Base-by-base conservation (phyloP, 2,888 invertebrate genomes). In the Ormia ochracea region DNA sequence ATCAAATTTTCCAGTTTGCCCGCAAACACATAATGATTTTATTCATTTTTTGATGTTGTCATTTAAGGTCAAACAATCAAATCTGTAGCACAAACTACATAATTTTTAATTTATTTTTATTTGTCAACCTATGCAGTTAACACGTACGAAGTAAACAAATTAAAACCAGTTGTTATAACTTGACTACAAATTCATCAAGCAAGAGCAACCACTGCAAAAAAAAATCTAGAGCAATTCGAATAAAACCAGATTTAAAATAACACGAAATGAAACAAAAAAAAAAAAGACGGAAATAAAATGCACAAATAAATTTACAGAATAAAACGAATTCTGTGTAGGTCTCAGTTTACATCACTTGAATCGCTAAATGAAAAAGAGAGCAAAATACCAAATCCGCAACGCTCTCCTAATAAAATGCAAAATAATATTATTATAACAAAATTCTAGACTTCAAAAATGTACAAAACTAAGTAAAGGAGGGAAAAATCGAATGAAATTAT, bases 341-440 rank as follows among this genome's bases (percentile, higher is more conserved):
- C 65, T 77, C 33, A 63, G 63, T 70, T 77, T 77, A 77, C 70
- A 77, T 50, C 58, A 58, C 33, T 77, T 65, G 31, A 70, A 48
- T 48, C 17, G 48, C 19, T 68, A 45, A 66, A 58, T 59, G 10
- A 41, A 33, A 6, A 33, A 31, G 45, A 26, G n/a, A 17, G 23
- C 58, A 33, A 23, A 19, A 43, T 19, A 43, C 6, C 65, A 74
- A 56, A 50, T 33, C 10, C n/a, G 41, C 14, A 41, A 41, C 10
- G 17, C 7, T 12, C 21, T 0, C 12, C 28, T 14, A 63, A 69
- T 17, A 36, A 54, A 63, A 61, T 68, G 41, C 28, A 69, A 63
- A 43, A 52, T 17, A 48, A 36, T 14, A 45, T 19, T n/a, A n/a
- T n/a, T 43, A 31, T 12, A 52, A 41, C 10, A 52, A 65, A 48